Evolutionary conservation across 2,888 invertebrate species (phyloP), one percentile per base, ranked within the genome.

Genomic region (Andrena flavipes): DNA sequence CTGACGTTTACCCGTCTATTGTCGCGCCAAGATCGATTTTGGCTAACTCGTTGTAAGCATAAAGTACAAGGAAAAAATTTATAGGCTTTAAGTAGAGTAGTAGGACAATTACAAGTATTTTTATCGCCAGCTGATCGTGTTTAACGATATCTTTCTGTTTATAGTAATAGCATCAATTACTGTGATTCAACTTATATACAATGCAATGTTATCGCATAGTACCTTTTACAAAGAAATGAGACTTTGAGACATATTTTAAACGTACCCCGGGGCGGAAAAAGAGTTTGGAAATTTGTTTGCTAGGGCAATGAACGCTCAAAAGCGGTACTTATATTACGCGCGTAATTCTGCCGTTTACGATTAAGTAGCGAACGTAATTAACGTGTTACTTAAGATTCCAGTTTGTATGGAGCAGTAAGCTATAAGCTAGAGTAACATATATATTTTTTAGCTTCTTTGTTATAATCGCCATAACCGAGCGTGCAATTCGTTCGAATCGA

Each of bases 371-470:
- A 82, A 63, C 51, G 42, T 84, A 82, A 79, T 80, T 78, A 75
- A 81, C 76, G 81, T 76, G 81, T 85, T 87, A 88, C 69, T 87
- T 88, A 85, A 85, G 84, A 65, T 86, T 83, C 69, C 84, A 87
- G 51, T 81, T 72, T 76, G 62, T 48, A 81, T 85, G 86, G 84
- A 82, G 84, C 88, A 85, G 88, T 91, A 89, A 80, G 90, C 86
- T 76, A 76, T 89, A 90, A 89, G 88, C 88, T 91, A 91, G 88
- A 88, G 74, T 80, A 80, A 89, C 88, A 48, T 76, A 87, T 88
- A 89, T 90, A 86, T 84, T 86, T 88, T 86, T 86, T 80, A 82
- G 83, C 77, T 75, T 87, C 76, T 76, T 86, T 70, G 30, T 80
- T 88, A 72, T 71, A 79, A 80, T 80, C 71, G 69, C 65, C 79